phyloP scores from a whole-genome alignment of 1,140 invertebrate genomes.

The Lerema accius region DNA sequence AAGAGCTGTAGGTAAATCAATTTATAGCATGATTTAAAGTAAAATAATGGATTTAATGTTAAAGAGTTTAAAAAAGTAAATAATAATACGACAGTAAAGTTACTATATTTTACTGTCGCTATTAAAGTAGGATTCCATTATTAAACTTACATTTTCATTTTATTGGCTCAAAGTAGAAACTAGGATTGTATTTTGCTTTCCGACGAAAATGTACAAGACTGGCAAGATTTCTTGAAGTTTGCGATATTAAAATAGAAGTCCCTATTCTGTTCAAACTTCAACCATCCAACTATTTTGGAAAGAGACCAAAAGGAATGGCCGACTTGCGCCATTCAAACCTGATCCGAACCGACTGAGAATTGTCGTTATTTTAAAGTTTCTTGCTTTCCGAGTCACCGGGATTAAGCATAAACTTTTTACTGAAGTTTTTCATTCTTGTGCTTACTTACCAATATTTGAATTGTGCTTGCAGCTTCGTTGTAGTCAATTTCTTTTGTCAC shows the following conservation, averaged over 20 bases:
- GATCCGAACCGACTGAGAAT: slow-evolving; percentile 14
- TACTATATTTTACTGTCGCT: too few species aligned
- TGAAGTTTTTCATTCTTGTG: background rate
- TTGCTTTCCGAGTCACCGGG: background rate
- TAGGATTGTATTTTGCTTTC: slow-evolving; percentile 14
- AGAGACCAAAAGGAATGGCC: slow-evolving; percentile 31
- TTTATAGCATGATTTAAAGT: too few species aligned
- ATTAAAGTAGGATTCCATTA: background rate
- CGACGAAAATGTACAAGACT: slow-evolving; percentile 16
- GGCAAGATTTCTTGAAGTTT: slow-evolving; percentile 24
- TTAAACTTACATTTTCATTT: slow-evolving; percentile 14
- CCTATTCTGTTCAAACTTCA: slow-evolving; percentile 36
- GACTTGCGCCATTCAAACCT: slow-evolving; percentile 28
- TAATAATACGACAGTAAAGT: too few species aligned
- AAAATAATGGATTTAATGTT: too few species aligned
- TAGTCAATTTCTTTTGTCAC: too few species aligned
- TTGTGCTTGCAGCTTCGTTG: too few species aligned
- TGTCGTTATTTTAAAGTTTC: slow-evolving; percentile 30
- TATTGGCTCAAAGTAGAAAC: slow-evolving; percentile 14
- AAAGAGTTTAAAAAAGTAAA: too few species aligned
- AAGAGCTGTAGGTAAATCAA: too few species aligned
- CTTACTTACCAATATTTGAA: background rate
- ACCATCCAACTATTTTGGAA: slow-evolving; percentile 40
- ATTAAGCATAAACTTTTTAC: background rate
- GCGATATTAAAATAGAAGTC: slow-evolving; percentile 41